A percentile compares a stretch with the other conserved stretches of the same genome.
Conservation (phyloP, 1,140 invertebrate genomes). For the Euwallacea fornicatus region DNA sequence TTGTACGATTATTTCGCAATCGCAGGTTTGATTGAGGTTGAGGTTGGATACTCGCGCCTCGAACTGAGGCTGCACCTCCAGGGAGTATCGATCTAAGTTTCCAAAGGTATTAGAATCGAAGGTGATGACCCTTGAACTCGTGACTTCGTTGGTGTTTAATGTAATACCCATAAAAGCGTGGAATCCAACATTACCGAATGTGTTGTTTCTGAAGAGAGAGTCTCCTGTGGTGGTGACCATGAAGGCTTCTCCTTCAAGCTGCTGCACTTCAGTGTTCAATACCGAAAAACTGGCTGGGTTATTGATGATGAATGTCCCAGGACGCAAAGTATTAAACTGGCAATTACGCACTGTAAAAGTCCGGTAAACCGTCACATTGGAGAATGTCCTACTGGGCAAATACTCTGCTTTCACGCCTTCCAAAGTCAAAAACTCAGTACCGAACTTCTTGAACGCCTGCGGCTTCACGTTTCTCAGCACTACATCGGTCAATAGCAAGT, state of each 20-base stretch:
- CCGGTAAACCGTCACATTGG: slow-evolving; percentile 69
- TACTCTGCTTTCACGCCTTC: slow-evolving; percentile 56
- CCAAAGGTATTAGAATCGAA: slow-evolving; percentile 68
- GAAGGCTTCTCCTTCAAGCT: slow-evolving; percentile 66
- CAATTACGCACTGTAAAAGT: slow-evolving; percentile 68
- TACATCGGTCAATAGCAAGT: slow-evolving; percentile 59
- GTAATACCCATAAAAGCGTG: slow-evolving; percentile 66
- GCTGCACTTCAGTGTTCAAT: slow-evolving; percentile 57
- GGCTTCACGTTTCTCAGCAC: slow-evolving; percentile 63
- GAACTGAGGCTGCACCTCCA: slow-evolving; percentile 63
- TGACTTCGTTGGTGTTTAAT: slow-evolving; percentile 55
- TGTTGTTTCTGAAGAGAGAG: slow-evolving; percentile 68
- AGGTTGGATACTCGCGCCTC: slow-evolving; percentile 61
- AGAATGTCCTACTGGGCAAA: slow-evolving; percentile 70
- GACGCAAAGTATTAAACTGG: slow-evolving; percentile 56
- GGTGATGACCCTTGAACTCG: slow-evolving; percentile 53
- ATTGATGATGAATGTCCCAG: slow-evolving; percentile 61
- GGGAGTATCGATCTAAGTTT: slow-evolving; percentile 60
- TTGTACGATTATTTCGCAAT: slow-evolving; percentile 58
- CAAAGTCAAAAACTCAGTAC: slow-evolving; percentile 64
- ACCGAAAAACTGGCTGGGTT: slow-evolving; percentile 58
- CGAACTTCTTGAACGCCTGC: slow-evolving; percentile 79
- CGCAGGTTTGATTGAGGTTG: slow-evolving; percentile 62
- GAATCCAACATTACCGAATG: slow-evolving; percentile 58
- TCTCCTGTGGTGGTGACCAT: slow-evolving; percentile 62